These are phyloP conservation scores for Tortrix viridana DNA, from an alignment of 2,888 invertebrate genomes.

Conservation along the genomic window DNA sequence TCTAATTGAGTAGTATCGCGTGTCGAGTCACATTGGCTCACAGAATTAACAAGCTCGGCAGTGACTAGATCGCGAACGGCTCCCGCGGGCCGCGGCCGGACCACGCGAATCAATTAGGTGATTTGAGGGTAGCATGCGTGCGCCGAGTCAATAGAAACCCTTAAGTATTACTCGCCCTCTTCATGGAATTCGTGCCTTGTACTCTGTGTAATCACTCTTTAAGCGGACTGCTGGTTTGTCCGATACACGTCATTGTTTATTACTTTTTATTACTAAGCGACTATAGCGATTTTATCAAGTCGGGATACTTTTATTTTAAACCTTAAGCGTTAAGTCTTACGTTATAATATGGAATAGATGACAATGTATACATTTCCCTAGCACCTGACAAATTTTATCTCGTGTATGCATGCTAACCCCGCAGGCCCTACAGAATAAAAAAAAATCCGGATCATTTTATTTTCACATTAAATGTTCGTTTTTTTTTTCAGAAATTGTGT, in stretches of 20 bases:
- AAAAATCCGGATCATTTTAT: too few relatives aligned
- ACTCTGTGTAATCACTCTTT: neutral
- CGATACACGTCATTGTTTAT: neutral
- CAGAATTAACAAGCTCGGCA: slow-evolving; percentile 57
- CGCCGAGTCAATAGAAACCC: slow-evolving; percentile 41
- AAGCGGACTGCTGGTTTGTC: neutral
- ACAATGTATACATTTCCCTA: too few relatives aligned
- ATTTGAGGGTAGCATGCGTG: slow-evolving; percentile 67
- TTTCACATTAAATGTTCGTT: too few relatives aligned
- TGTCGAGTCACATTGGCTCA: slow-evolving; percentile 52
- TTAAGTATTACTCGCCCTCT: slow-evolving; percentile 14
- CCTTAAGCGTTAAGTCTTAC: too few relatives aligned
- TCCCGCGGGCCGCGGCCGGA: slow-evolving; percentile 46
- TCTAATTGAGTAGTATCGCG: slow-evolving; percentile 48
- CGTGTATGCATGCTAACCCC: too few relatives aligned
- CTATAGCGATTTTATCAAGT: too few relatives aligned
- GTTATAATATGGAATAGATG: too few relatives aligned
- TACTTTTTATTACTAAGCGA: too few relatives aligned
- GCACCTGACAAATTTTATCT: too few relatives aligned
- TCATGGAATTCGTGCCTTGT: neutral
- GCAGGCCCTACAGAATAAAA: too few relatives aligned
- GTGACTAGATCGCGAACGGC: slow-evolving; percentile 53
- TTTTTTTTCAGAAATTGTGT: too few relatives aligned
- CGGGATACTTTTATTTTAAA: too few relatives aligned
- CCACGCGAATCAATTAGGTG: slow-evolving; percentile 69